Conservation (phyloP, 2,113 vertebrate species). For the Vanacampus margaritifer region DNA sequence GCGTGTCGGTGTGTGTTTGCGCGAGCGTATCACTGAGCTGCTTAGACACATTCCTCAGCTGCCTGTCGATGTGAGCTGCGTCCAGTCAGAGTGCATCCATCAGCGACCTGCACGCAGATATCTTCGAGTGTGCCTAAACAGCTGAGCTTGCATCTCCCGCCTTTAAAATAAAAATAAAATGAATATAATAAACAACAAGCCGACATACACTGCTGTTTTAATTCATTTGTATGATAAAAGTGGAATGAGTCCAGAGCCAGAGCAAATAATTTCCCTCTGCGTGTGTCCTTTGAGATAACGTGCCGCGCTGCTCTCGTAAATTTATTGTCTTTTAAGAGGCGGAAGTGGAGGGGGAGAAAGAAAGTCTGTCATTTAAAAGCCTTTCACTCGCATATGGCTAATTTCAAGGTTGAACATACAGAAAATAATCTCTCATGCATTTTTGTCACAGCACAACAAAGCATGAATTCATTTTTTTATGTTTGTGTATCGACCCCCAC, state of each 20-base stretch:
- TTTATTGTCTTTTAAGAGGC: constrained; percentile 40
- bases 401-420: constrained; percentile 39
- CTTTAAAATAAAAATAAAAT: constrained; percentile 8
- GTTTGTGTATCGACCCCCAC: constrained; percentile 3
- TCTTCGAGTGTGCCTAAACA: constrained; percentile 19
- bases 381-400: constrained; percentile 33
- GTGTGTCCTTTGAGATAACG: constrained; percentile 61
- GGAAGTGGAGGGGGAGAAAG: constrained; percentile 20
- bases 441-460: background rate
- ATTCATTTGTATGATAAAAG: constrained; percentile 40
- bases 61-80: constrained; percentile 35
- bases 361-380: constrained; percentile 38
- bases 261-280: constrained; percentile 55
- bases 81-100: constrained; percentile 51
- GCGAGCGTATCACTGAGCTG: constrained; percentile 21
- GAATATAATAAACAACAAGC: constrained; percentile 11
- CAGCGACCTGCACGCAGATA: constrained; percentile 33
- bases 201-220: constrained; percentile 24
- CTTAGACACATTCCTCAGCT: constrained; percentile 40
- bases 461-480: background rate
- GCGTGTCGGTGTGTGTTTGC: constrained; percentile 28
- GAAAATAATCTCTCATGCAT: constrained; percentile 24
- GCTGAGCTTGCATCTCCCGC: constrained; percentile 32
- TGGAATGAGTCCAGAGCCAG: constrained; percentile 43
- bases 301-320: constrained; percentile 37